phyloP scores from a whole-genome alignment of 2,888 invertebrate genomes.

The Cacoxenus indagator region DNA sequence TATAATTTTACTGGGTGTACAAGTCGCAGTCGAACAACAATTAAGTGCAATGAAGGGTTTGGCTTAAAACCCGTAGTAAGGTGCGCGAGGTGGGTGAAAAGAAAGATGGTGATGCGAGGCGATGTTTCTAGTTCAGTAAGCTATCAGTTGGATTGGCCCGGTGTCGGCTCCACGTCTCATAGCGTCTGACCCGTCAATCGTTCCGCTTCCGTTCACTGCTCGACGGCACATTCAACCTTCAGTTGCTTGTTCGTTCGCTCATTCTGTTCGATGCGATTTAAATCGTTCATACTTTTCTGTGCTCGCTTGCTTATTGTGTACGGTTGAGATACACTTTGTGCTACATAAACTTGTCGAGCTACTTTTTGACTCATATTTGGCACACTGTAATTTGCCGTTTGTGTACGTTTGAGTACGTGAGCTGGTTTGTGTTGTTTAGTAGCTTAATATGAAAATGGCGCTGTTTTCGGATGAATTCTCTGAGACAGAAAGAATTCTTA shows the following conservation, averaged over 20 bases:
- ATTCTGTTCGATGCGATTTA: background rate
- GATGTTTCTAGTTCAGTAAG: too few relatives aligned
- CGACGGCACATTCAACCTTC: constrained; percentile 6
- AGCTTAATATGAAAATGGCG: too few relatives aligned
- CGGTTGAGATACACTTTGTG: background rate
- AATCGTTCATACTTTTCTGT: too few relatives aligned
- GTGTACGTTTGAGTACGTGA: background rate
- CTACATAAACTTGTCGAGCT: constrained; percentile 11
- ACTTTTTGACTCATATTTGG: constrained; percentile 1
- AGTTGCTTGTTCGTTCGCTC: background rate
- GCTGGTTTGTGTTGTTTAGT: background rate
- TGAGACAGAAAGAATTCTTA: too few relatives aligned
- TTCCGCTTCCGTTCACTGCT: constrained; percentile 8
- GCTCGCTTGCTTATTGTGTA: background rate
- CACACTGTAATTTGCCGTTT: background rate
- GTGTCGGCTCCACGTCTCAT: background rate
- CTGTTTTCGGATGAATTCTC: background rate
- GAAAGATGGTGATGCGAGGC: too few relatives aligned
- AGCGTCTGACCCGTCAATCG: background rate
- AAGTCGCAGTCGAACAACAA: too few relatives aligned
- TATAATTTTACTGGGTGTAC: too few relatives aligned
- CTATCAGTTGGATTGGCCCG: too few relatives aligned
- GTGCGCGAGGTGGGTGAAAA: too few relatives aligned
- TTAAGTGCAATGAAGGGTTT: too few relatives aligned
- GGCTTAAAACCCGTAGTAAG: too few relatives aligned